Percentiles rank a stretch among this genome's conserved stretches.
These are phyloP conservation scores for Drosophila atripex DNA, from an alignment of 2,888 invertebrate genomes.

Conservation along the genomic window DNA sequence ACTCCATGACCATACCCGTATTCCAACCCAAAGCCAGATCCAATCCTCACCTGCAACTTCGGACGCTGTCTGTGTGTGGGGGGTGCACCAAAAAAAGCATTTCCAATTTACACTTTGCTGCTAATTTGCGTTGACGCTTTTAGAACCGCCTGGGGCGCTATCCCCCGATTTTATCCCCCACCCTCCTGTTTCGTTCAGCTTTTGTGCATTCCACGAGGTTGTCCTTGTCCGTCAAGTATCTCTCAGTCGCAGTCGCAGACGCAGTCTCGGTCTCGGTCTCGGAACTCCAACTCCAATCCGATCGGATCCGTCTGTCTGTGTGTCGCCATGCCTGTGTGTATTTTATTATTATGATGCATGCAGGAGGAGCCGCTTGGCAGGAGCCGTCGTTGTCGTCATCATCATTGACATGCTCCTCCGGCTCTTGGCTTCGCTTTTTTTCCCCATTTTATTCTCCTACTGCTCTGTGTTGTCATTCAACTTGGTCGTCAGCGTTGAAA, in stretches of 20 bases:
- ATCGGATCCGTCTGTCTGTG: slow-evolving; percentile 33
- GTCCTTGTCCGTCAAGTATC: slow-evolving; percentile 71
- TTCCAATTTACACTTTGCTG: slow-evolving; percentile 80
- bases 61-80: slow-evolving; percentile 49
- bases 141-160: slow-evolving; percentile 73
- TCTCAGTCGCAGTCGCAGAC: background rate
- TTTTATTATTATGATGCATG: slow-evolving; percentile 80
- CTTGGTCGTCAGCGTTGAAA: slow-evolving; percentile 70
- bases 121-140: slow-evolving; percentile 79
- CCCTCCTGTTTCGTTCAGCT: background rate
- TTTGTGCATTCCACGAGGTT: slow-evolving; percentile 61
- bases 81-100: slow-evolving; percentile 78
- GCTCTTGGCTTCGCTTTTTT: slow-evolving; percentile 38
- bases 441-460: slow-evolving; percentile 41
- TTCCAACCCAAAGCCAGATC: background rate
- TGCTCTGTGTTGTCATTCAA: slow-evolving; percentile 65
- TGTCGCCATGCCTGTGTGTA: slow-evolving; percentile 55
- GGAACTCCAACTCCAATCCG: slow-evolving; percentile 19
- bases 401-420: slow-evolving; percentile 74
- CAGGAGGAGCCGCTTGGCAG: slow-evolving; percentile 60
- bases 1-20: background rate
- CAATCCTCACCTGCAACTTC: slow-evolving; percentile 19
- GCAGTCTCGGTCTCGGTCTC: background rate
- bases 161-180: slow-evolving; percentile 43
- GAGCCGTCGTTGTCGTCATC: slow-evolving; percentile 51